Evolutionary conservation across 2,888 invertebrate genomes (phyloP), one percentile per base, ranked within the genome.

Genomic region (Eupithecia abbreviata): DNA sequence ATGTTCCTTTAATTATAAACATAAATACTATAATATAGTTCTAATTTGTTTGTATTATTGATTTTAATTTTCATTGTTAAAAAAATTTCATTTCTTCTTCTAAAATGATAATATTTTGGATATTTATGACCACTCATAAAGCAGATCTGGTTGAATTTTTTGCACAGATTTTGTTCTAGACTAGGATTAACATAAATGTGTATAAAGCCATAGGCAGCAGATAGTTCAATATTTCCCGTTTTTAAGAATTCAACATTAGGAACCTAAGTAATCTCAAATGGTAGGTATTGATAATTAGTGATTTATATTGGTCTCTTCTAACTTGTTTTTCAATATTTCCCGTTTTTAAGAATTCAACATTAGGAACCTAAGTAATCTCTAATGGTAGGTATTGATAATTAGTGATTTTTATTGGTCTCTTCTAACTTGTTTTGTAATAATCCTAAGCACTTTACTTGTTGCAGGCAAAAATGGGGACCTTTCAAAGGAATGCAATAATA

Each of bases 401-500:
- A 58, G 18, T 58, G 7, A 18, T 58, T 2, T 7, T 6, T 4
- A 3, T 15, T 58, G 18, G 18, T 58, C 9, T 4, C 3, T 58
- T n/a, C n/a, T 30, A 10, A 58, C 18, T 18, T 9, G 18, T 18
- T 58, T 18, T 18, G 4, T 58, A 58, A 18, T 58, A 4, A 58
- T 2, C 18, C 10, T 2, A 18, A 58, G 4, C 58, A 58, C 1
- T 18, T n/a, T 18, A 10, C 6, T 70, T 6, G 13, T 76, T 73
- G 47, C 55, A 76, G 76, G 6, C 45, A 30, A 76, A 74, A 69
- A 78, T 78, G 78, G 15, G 82, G 3, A 78, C 78, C 42, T 77
- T 87, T 7, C 83, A 86, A 75, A 81, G 55, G n/a, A 86, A 85
- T 73, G 88, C 85, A 2, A 84, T 91, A 9, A 79, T 90, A 5